Evolutionary conservation across 2,797 vertebrate genomes (phyloP).

Genomic region (Gila robusta): DNA sequence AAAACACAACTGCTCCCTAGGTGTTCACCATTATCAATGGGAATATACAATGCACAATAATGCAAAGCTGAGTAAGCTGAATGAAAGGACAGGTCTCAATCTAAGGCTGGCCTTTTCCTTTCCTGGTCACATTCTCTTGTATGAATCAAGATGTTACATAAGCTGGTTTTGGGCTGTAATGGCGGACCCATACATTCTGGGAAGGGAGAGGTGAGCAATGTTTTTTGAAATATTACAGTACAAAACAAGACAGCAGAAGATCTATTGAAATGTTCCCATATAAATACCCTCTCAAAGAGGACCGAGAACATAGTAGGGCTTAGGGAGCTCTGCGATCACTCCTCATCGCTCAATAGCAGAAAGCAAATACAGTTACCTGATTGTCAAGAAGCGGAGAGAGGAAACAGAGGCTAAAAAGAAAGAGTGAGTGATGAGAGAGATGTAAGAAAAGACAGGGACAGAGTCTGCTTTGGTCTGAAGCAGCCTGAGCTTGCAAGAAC

Average conservation of each 20-base stretch:
- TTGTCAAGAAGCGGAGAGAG: constrained; percentile 12
- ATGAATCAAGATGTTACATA: constrained; percentile 9
- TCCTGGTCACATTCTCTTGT: constrained; percentile 2
- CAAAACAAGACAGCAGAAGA: constrained; percentile 43
- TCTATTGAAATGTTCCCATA: constrained; percentile 45
- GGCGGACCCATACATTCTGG: constrained; percentile 8
- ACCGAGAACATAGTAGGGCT: constrained; percentile 32
- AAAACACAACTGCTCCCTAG: background rate
- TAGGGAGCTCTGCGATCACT: constrained; percentile 30
- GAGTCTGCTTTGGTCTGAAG: constrained; percentile 49
- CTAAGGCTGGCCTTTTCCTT: background rate
- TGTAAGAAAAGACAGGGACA: constrained; percentile 32
- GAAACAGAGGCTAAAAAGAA: constrained; percentile 46
- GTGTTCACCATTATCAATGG: background rate
- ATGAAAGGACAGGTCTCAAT: constrained; percentile 46
- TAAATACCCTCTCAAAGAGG: constrained; percentile 48
- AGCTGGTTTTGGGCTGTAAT: constrained; percentile 32
- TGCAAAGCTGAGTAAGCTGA: constrained; percentile 17
- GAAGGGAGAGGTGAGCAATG: constrained; percentile 1
- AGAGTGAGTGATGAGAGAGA: constrained; percentile 39
- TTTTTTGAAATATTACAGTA: constrained; percentile 17
- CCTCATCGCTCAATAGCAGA: constrained; percentile 39
- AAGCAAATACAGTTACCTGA: constrained; percentile 48
- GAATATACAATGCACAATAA: background rate
- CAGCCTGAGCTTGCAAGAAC: constrained; percentile 37